Conservation (phyloP, 2,797 vertebrate genomes). For the Oreochromis mossambicus region DNA sequence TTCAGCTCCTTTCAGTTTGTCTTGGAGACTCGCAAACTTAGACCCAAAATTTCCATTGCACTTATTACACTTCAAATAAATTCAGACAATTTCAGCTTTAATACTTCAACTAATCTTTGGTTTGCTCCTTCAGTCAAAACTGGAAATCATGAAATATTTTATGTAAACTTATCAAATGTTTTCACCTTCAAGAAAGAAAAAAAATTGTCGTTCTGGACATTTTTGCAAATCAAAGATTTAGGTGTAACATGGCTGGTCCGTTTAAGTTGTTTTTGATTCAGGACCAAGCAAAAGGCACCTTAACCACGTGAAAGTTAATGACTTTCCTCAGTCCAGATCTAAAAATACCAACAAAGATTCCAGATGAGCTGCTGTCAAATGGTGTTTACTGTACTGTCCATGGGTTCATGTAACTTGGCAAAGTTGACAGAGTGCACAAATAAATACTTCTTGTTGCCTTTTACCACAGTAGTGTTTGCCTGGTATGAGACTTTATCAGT, state of each 20-base stretch:
- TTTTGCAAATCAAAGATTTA: not conserved
- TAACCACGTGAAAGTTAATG: constrained; percentile 34
- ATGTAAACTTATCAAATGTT: not conserved
- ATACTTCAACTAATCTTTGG: not conserved
- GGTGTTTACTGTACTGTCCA: constrained; percentile 34
- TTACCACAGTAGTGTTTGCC: not conserved
- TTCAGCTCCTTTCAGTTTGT: not conserved
- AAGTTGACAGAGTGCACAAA: not conserved
- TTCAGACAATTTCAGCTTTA: not conserved
- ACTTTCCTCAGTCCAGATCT: constrained; percentile 33
- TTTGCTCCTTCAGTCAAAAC: not conserved
- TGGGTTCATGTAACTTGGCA: constrained; percentile 7
- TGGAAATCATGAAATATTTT: not conserved
- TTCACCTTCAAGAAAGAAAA: not conserved
- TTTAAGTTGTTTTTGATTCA: constrained; percentile 2
- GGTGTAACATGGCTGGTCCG: not conserved
- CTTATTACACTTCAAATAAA: accelerated
- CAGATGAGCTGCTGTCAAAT: constrained; percentile 46
- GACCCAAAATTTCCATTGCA: accelerated
- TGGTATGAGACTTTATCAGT: not conserved
- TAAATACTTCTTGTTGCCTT: not conserved
- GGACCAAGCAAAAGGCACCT: constrained; percentile 41
- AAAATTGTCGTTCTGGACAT: accelerated
- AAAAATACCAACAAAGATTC: constrained; percentile 63
- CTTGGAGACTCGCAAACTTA: not conserved